phyloP scores from a whole-genome alignment of 1,140 invertebrate species.

The Leptestheria dahalacensis region DNA sequence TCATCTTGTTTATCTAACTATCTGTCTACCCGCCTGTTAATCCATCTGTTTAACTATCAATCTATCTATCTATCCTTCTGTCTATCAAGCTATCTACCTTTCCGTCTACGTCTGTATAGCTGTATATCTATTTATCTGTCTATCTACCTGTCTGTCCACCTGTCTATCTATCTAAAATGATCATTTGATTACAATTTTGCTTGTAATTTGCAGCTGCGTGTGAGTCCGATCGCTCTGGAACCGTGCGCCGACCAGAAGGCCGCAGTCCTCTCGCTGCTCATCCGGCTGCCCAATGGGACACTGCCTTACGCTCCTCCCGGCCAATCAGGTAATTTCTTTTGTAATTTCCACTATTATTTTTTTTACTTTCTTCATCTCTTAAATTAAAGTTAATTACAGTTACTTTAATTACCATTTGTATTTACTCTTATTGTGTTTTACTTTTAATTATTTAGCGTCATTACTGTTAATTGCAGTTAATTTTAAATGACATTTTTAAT shows the following conservation, averaged over 20 bases:
- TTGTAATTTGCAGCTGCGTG: slow-evolving; percentile 41
- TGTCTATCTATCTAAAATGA: not conserved
- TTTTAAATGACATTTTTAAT: slow-evolving; percentile 25
- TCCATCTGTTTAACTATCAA: too few relatives aligned
- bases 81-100: too few relatives aligned
- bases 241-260: slow-evolving; percentile 77
- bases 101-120: too few relatives aligned
- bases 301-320: slow-evolving; percentile 63
- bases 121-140: too few relatives aligned
- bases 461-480: too few relatives aligned
- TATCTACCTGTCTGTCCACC: too few relatives aligned
- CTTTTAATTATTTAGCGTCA: too few relatives aligned
- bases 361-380: not conserved
- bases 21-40: too few relatives aligned
- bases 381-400: not conserved
- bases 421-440: not conserved
- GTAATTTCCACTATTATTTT: not conserved
- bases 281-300: slow-evolving; percentile 67
- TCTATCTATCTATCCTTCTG: too few relatives aligned
- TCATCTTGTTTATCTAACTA: too few relatives aligned
- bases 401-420: slow-evolving; percentile 5
- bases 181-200: not conserved
- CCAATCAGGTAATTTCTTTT: slow-evolving; percentile 42
- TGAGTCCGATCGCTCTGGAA: slow-evolving; percentile 85
- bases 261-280: slow-evolving; percentile 78